phyloP scores from a whole-genome alignment of 2,888 invertebrate species.

The Harpagoxenus sublaevis region DNA sequence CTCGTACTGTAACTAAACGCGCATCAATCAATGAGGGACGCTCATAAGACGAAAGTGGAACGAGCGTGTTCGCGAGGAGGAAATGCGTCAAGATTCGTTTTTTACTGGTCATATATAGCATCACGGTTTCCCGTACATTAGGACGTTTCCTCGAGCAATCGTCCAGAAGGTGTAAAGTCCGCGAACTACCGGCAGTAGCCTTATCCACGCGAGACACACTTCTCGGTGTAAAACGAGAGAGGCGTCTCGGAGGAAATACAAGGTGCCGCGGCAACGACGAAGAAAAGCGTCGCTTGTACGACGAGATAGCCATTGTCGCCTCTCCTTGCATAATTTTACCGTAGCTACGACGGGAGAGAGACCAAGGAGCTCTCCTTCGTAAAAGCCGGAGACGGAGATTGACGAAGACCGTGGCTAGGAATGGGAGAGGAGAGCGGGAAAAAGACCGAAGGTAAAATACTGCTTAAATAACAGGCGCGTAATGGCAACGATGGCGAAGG shows the following conservation, averaged over 20 bases:
- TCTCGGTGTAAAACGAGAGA: constrained; percentile 44
- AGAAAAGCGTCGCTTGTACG: constrained; percentile 55
- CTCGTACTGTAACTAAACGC: neutral
- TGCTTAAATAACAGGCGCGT: constrained; percentile 76
- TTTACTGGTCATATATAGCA: constrained; percentile 22
- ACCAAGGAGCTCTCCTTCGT: constrained; percentile 13
- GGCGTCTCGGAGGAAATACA: constrained; percentile 49
- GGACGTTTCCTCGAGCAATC: constrained; percentile 57
- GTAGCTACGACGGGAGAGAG: constrained; percentile 59
- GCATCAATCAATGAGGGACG: neutral
- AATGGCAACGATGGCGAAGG: constrained; percentile 48
- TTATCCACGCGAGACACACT: constrained; percentile 64
- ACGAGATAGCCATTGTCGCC: constrained; percentile 80
- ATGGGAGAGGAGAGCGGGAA: constrained; percentile 29
- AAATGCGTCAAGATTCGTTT: constrained; percentile 26
- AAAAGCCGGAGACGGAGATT: constrained; percentile 41
- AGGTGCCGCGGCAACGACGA: constrained; percentile 50
- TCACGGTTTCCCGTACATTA: constrained; percentile 9
- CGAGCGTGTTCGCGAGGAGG: neutral
- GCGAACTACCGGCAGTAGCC: constrained; percentile 29
- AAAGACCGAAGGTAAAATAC: constrained; percentile 76
- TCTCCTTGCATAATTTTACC: constrained; percentile 82
- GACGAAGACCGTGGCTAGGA: constrained; percentile 26
- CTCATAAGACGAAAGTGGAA: constrained; percentile 11
- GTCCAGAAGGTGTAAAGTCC: constrained; percentile 52